phyloP scores from a whole-genome alignment of 2,113 vertebrate species.

The Pedionomus torquatus region DNA sequence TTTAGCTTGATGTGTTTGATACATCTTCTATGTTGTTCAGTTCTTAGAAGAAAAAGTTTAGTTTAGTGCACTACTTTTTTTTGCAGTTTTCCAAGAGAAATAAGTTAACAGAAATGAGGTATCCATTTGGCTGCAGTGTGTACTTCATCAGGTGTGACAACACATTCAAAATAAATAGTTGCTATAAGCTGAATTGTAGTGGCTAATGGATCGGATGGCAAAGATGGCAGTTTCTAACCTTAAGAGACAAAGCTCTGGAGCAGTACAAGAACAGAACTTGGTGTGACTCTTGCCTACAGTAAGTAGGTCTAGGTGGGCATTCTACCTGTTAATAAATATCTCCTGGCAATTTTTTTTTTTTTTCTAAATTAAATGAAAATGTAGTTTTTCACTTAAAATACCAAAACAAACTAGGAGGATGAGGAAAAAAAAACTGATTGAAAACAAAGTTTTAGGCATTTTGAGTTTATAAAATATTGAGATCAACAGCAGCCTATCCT shows the following conservation, averaged over 20 bases:
- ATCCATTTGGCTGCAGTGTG: background rate
- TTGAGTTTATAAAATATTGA: background rate
- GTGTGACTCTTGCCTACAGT: background rate
- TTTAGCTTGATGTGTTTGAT: background rate
- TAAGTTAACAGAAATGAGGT: background rate
- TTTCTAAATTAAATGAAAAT: background rate
- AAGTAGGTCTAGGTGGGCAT: background rate
- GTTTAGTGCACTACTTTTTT: background rate
- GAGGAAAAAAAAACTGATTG: rapidly evolving
- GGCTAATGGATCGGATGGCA: background rate
- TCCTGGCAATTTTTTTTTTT: background rate
- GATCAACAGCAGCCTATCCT: background rate
- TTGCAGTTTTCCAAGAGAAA: background rate
- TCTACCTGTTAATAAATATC: background rate
- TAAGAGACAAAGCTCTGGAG: background rate
- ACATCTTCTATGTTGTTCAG: background rate
- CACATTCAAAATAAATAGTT: background rate
- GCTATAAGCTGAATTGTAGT: background rate
- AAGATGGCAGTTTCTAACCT: background rate
- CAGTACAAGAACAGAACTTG: background rate
- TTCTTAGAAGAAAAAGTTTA: background rate
- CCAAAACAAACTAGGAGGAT: background rate
- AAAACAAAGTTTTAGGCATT: no score
- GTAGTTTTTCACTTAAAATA: background rate
- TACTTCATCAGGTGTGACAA: background rate